Conservation (phyloP, 1,140 invertebrate genomes). For the Formica exsecta region DNA sequence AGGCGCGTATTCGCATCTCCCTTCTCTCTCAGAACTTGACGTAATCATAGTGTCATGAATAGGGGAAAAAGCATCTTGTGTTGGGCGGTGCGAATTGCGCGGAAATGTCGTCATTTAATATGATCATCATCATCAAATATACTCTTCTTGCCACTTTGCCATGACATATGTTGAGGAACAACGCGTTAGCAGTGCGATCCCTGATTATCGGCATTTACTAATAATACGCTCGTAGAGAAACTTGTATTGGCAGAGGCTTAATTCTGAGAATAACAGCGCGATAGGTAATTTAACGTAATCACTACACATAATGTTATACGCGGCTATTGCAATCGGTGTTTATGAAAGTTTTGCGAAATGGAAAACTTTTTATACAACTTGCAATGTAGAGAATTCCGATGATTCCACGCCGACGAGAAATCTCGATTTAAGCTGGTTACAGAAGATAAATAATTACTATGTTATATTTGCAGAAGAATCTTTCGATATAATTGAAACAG, state of each 20-base stretch:
- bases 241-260: conserved; percentile 8
- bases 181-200: not conserved
- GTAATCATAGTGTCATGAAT: conserved; percentile 25
- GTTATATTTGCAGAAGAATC: not conserved
- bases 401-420: not conserved
- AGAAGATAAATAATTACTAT: conserved; percentile 1
- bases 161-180: not conserved
- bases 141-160: conserved; percentile 16
- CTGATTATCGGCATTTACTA: conserved; percentile 36
- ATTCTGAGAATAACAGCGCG: conserved; percentile 46
- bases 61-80: not conserved
- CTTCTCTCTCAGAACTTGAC: not conserved
- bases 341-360: conserved; percentile 8
- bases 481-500: conserved; percentile 12
- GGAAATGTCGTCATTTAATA: conserved; percentile 49
- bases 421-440: not conserved
- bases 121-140: conserved; percentile 52
- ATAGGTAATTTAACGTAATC: conserved; percentile 39
- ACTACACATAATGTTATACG: conserved; percentile 26
- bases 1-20: not conserved
- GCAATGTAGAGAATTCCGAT: conserved; percentile 2
- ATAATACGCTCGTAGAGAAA: conserved; percentile 32
- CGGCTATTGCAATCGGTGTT: conserved; percentile 43
- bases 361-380: not conserved
- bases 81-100: conserved; percentile 24